Evolutionary conservation across 1,140 invertebrate species (phyloP).

Genomic region (Ooceraea biroi): DNA sequence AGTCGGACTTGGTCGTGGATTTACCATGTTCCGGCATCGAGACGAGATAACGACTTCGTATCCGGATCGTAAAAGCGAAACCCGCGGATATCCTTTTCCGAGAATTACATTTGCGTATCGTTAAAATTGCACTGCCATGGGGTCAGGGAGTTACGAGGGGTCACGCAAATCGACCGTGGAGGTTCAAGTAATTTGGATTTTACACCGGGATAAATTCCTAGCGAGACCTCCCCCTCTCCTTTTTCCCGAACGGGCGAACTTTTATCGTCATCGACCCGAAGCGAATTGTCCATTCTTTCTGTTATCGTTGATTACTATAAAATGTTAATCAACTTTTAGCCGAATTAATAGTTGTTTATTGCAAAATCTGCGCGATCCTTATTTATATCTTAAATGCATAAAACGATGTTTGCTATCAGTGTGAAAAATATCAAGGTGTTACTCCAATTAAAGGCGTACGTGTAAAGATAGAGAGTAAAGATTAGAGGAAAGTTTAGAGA

Average conservation of each 20-base stretch:
- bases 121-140: conserved; percentile 29
- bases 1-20: background rate
- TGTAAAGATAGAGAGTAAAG: no score
- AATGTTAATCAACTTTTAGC: background rate
- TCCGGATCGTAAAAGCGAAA: conserved; percentile 19
- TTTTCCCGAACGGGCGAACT: background rate
- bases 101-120: conserved; percentile 52
- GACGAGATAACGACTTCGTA: conserved; percentile 23
- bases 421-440: no score
- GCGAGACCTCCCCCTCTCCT: conserved; percentile 13
- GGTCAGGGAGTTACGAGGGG: conserved; percentile 14
- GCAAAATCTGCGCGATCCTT: background rate
- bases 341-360: background rate
- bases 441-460: no score
- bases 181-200: conserved; percentile 49
- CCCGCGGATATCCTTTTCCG: conserved; percentile 12
- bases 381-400: no score
- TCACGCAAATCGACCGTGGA: conserved; percentile 46
- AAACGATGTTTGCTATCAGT: no score
- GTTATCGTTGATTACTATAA: background rate
- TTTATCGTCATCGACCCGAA: conserved; percentile 16
- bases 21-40: conserved; percentile 24
- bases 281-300: conserved; percentile 8
- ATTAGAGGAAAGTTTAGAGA: no score
- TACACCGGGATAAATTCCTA: conserved; percentile 26